Conservation (phyloP, 2,797 vertebrate genomes). For the Poeciliopsis presidionis region DNA sequence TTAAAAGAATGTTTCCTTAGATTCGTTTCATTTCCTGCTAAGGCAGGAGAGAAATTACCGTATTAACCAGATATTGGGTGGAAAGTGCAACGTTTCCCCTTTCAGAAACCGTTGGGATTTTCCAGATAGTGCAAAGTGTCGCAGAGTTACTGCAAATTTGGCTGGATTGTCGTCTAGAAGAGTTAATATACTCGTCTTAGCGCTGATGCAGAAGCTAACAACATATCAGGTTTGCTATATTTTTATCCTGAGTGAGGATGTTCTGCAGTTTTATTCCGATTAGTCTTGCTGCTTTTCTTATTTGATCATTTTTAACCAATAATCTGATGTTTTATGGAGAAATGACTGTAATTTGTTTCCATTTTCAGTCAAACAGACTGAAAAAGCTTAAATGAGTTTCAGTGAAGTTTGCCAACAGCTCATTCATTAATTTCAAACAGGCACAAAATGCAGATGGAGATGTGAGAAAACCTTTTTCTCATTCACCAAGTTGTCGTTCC, state of each 20-base stretch:
- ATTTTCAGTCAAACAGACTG: not conserved
- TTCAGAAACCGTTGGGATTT: too few species aligned
- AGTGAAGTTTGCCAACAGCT: not conserved
- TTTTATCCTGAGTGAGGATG: not conserved
- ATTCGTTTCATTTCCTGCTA: too few species aligned
- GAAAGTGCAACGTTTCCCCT: too few species aligned
- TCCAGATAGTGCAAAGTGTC: too few species aligned
- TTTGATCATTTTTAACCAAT: not conserved
- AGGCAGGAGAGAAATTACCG: too few species aligned
- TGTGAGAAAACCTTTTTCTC: slow-evolving; percentile 15
- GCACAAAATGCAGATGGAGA: slow-evolving; percentile 20
- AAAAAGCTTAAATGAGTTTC: slow-evolving; percentile 13
- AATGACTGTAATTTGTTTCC: not conserved
- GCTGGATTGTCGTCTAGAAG: too few species aligned
- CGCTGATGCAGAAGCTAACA: not conserved
- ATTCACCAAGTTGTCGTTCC: slow-evolving; percentile 7
- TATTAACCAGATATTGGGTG: too few species aligned
- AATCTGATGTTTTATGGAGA: not conserved
- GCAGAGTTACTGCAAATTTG: too few species aligned
- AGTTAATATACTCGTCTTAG: not conserved
- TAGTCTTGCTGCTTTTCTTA: not conserved
- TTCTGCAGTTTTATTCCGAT: not conserved
- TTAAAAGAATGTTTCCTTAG: too few species aligned
- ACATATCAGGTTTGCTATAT: not conserved
- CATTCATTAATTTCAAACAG: slow-evolving; percentile 28